Evolutionary conservation across 2,113 vertebrate species (phyloP), one percentile per base, ranked within the genome.

Genomic region (Oxyura jamaicensis): DNA sequence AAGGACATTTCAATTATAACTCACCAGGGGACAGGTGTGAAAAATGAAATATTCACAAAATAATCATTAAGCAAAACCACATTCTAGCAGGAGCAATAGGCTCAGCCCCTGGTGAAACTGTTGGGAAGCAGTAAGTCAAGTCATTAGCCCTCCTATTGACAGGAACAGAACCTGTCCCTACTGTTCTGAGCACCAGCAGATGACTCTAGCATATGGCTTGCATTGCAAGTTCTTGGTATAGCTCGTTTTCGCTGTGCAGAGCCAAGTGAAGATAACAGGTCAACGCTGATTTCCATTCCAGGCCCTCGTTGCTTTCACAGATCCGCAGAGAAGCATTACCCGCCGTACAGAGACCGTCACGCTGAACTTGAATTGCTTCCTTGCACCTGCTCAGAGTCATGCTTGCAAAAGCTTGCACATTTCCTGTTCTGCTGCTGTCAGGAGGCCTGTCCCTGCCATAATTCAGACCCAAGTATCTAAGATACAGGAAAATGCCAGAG

Each of bases 321-420:
- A 17, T 39, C 25, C 22, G 3, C 29, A 42, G 31, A 33, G 39
- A 44, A 62, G 31, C 7, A 1, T 20, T n/a, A 4, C 5, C 48
- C 3, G 1, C 53, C 28, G 62, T 50, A 28, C 10, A 13, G 17
- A 8, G 28, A 29, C 66, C 35, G 3, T 28, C 55, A 11, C 36
- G 9, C 31, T 6, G 8, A 52, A 6, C 48, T 13, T 13, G 26
- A 17, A 13, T 29, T 26, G 16, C 35, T 68, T 46, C 71, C 42
- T 66, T 44, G 8, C n/a, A 39, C 55, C n/a, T 83, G 33, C 78
- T 46, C 39, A 0, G 0, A 17, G 35, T 68, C 44, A 52, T 1
- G 3, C 48, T 35, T 79, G 35, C 39, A 79, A 31, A 33, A 88
- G 28, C 41, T 41, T 6, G 3, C 29, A 41, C 26, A 2, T 69